Evolutionary conservation across 1,140 invertebrate species (phyloP).

Genomic region (Drosophila bocqueti): DNA sequence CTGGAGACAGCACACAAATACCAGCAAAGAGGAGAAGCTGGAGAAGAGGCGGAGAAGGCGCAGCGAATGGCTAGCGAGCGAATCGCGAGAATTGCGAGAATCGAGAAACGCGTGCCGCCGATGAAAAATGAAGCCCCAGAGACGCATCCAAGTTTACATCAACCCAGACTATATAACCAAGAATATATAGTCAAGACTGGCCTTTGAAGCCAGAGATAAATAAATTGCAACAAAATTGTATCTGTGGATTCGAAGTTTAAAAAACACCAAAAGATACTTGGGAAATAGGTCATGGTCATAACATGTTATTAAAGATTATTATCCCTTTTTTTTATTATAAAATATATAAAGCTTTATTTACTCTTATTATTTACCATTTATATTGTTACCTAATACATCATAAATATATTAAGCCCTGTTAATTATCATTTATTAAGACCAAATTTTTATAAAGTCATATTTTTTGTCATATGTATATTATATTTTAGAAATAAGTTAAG

Average conservation of each 20-base stretch:
- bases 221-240: neutral
- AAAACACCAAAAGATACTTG: neutral
- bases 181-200: no score
- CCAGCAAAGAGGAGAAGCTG: constrained; percentile 10
- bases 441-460: no score
- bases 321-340: no score
- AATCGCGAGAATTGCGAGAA: constrained; percentile 50
- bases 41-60: constrained; percentile 25
- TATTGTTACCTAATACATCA: neutral
- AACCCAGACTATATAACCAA: no score
- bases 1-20: constrained; percentile 53
- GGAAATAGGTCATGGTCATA: neutral
- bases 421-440: neutral
- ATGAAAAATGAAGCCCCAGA: constrained; percentile 30
- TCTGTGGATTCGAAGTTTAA: neutral
- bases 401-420: neutral
- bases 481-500: neutral
- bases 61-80: constrained; percentile 71
- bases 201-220: neutral
- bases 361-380: neutral
- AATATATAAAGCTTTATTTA: neutral
- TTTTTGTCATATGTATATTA: neutral
- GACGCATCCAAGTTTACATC: neutral
- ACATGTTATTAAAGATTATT: neutral
- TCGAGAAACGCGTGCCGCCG: constrained; percentile 50